These are phyloP conservation scores for Promerops cafer DNA, from an alignment of 2,113 vertebrate genomes.

Conservation along the genomic window DNA sequence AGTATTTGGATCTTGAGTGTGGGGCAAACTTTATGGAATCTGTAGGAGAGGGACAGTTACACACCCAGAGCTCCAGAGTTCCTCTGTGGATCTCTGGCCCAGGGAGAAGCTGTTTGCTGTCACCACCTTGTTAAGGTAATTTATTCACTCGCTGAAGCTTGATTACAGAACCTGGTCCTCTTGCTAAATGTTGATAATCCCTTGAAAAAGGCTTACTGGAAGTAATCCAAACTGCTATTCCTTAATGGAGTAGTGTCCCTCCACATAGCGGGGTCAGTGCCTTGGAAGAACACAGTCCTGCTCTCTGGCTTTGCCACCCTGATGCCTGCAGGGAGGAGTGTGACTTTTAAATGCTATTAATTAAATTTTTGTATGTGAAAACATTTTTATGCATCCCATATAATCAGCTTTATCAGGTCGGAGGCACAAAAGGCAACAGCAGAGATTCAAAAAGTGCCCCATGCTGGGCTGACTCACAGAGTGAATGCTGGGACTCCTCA, in stretches of 20 bases:
- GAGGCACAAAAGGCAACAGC: background rate
- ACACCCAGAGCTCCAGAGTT: background rate
- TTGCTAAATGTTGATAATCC: slow-evolving; percentile 44
- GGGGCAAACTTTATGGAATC: background rate
- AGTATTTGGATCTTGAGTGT: background rate
- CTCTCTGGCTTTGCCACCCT: background rate
- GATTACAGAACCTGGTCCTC: slow-evolving; percentile 17
- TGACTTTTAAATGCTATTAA: background rate
- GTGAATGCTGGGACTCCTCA: background rate
- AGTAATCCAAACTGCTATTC: slow-evolving; percentile 40
- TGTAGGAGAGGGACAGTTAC: background rate
- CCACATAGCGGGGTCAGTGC: background rate
- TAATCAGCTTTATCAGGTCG: background rate
- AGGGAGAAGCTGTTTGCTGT: background rate
- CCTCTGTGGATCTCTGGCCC: background rate
- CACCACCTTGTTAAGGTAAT: background rate
- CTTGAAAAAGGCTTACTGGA: slow-evolving; percentile 40
- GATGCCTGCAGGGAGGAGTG: background rate
- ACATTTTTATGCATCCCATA: background rate
- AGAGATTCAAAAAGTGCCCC: background rate
- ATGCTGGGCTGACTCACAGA: background rate
- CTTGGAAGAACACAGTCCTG: background rate
- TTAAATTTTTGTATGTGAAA: background rate
- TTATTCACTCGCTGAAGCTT: background rate
- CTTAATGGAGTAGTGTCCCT: background rate